Evolutionary conservation across 2,797 vertebrate genomes (phyloP), one percentile per base, ranked within the genome.

Genomic region (Luscinia luscinia): DNA sequence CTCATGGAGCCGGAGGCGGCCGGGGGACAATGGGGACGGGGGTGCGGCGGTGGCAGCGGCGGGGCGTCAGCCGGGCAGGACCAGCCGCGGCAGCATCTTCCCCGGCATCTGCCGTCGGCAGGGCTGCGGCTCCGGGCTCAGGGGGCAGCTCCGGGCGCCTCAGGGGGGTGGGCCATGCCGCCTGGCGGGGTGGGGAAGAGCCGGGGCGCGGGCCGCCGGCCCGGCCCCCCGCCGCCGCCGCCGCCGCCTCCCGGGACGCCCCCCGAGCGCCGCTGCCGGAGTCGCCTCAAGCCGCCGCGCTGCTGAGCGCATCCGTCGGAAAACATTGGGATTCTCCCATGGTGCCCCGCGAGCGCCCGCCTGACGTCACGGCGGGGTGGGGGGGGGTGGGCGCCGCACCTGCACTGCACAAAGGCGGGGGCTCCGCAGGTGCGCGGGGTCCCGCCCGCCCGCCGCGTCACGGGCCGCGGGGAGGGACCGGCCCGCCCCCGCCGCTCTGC

Each of bases 321-420:
- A 97, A 98, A 97, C 98, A 97, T 97, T 93, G 98, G 97, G 98
- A 98, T 98, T 98, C 97, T 98, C 98, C 98, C 98, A 98, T 98
- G 95, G 96, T 98, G 97, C 98, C 95, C 52, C 67, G 97, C 97
- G 97, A 95, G 96, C 94, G 93, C 91, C 95, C 70, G 79, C 61
- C 93, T 98, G 98, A 98, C 97, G 97, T 98, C 97, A 98, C 95
- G 74, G 88, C 11, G 51, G 28, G 52, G 49, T 6, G 9, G 24
- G 95, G 52, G 28, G 70, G 26, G 70, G 45, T 40, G 73, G 23
- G 81, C 58, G 78, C 96, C 10, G 85, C 93, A 97, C 97, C 97
- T 96, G 96, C 95, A 69, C 93, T 40, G 94, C 95, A 82, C 48
- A 95, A 94, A 26, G 74, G 67, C 30, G 73, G 90, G 38, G 88